Conservation (phyloP, 2,888 invertebrate genomes). For the Slavum lentiscoides region DNA sequence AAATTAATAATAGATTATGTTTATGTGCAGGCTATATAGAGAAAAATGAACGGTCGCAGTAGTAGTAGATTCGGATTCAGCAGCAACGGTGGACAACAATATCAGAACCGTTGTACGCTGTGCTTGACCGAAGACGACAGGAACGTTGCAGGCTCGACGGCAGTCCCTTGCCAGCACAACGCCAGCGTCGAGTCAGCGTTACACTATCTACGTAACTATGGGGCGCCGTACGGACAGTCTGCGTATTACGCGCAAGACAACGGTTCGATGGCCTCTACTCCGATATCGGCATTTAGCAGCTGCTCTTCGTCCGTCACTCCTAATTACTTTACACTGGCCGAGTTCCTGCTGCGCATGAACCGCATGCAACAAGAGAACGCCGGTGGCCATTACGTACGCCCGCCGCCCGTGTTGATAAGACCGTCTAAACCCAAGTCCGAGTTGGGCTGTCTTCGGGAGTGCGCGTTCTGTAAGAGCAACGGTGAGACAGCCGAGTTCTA, state of each 20-base stretch:
- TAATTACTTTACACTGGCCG: slow-evolving; percentile 37
- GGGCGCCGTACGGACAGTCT: neutral
- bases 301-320: slow-evolving; percentile 11
- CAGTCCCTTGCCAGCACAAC: neutral
- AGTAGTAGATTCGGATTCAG: slow-evolving; percentile 42
- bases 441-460: slow-evolving; percentile 60
- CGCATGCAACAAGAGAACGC: slow-evolving; percentile 39
- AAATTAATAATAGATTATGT: no score
- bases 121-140: slow-evolving; percentile 32
- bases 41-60: slow-evolving; percentile 28
- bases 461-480: slow-evolving; percentile 79
- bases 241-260: neutral
- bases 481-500: slow-evolving; percentile 70
- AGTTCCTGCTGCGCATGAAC: slow-evolving; percentile 44
- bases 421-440: slow-evolving; percentile 35
- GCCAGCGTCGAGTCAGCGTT: slow-evolving; percentile 28
- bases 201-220: slow-evolving; percentile 41
- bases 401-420: neutral
- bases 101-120: slow-evolving; percentile 32
- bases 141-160: neutral
- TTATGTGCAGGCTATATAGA: no score
- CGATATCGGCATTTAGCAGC: no score
- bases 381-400: neutral
- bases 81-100: neutral
- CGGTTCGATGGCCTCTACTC: neutral